These are phyloP conservation scores for Anguilla pacifica DNA, from an alignment of 2,797 vertebrate genomes.

Conservation along the genomic window DNA sequence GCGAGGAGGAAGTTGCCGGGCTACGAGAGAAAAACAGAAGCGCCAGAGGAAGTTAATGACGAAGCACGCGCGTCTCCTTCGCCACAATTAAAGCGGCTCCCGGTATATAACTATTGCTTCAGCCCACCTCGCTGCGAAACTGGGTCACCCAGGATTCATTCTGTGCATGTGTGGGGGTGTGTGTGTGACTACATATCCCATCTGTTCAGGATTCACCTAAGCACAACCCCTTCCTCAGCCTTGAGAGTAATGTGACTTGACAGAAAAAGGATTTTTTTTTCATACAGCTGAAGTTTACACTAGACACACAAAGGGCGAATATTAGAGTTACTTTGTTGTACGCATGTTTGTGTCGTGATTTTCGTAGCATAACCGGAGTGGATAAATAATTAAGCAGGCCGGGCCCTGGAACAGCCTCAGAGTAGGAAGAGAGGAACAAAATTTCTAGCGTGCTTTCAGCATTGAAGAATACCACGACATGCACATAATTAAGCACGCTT, in stretches of 20 bases:
- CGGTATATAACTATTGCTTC: neutral
- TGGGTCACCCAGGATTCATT: slow-evolving; percentile 25
- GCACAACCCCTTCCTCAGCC: slow-evolving; percentile 23
- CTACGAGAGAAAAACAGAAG: slow-evolving; percentile 27
- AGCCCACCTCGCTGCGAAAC: neutral
- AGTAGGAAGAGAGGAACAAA: slow-evolving; percentile 48
- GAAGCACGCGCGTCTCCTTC: slow-evolving; percentile 22
- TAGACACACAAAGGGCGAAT: slow-evolving; percentile 45
- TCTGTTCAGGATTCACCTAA: slow-evolving; percentile 50
- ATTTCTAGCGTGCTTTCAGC: slow-evolving; percentile 47
- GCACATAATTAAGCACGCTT: slow-evolving; percentile 59
- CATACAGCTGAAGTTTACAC: slow-evolving; percentile 53
- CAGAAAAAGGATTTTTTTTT: slow-evolving; percentile 46
- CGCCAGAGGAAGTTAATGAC: slow-evolving; percentile 25
- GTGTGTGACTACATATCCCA: slow-evolving; percentile 44
- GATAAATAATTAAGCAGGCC: slow-evolving; percentile 71
- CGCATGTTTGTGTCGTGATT: slow-evolving; percentile 60
- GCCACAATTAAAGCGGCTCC: neutral
- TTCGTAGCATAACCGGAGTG: slow-evolving; percentile 62
- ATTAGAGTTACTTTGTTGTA: slow-evolving; percentile 60
- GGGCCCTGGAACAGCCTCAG: slow-evolving; percentile 57
- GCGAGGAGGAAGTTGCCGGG: slow-evolving; percentile 42
- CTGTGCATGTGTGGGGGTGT: slow-evolving; percentile 27
- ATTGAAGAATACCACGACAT: slow-evolving; percentile 52
- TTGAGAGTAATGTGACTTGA: slow-evolving; percentile 43